Base-by-base conservation (phyloP, 2,113 vertebrate genomes). In the Laticauda laticaudata region DNA sequence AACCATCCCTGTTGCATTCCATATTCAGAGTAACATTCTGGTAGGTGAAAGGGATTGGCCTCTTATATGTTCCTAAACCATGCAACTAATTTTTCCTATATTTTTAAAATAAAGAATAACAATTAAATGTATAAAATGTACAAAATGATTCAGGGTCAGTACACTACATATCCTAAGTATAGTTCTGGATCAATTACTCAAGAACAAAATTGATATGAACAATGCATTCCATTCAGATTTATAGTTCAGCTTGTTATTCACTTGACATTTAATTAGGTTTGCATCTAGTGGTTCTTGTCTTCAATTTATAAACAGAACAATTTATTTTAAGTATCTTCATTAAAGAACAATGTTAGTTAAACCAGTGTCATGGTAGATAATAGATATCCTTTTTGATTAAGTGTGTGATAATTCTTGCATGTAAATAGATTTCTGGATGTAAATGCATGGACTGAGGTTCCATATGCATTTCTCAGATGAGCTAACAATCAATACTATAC, bases 241-340 rank as follows among this genome's bases (percentile, higher is more conserved):
- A 87, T 12, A 51, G 43, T 64, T 53, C 55, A 87, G 10, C 43
- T 87, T 91, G 43, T 20, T 87, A n/a, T 61, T 92, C 57, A 29
- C 56, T 87, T 87, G 56, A 57, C 56, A 61, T 92, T 61, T 61
- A 87, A 92, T 59, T 61, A 87, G 45, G 59, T 61, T 61, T 92
- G 26, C 12, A 21, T 85, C 15, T n/a, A 61, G 45, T 54, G 85
- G 45, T 8, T 87, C 48, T 92, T 64, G 43, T 24, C 86, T 53
- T 92, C 85, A 64, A 43, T 39, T 87, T 92, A 51, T 87, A 61
- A 87, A 92, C 45, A 26, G 57, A 59, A n/a, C 56, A 34, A 4
- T 91, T 86, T 86, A 48, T 86, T 87, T 57, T 45, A 87, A 51
- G 55, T 61, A 48, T 87, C 55, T 87, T 59, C 43, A 53, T 26